Conservation (phyloP, 2,797 vertebrate species). For the Siniperca scherzeri region DNA sequence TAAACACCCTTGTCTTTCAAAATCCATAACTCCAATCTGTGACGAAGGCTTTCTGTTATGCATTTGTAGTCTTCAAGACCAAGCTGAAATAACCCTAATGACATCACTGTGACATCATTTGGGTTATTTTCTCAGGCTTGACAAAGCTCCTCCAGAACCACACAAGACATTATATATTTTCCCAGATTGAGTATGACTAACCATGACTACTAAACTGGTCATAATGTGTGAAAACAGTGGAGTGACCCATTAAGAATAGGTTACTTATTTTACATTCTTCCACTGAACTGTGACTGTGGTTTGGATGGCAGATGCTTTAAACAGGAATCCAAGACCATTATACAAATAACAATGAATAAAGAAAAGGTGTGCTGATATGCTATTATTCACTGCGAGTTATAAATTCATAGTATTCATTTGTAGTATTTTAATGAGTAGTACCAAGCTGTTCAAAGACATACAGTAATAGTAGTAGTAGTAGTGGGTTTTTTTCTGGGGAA, state of each 20-base stretch:
- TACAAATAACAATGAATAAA: neutral
- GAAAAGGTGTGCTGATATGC: neutral
- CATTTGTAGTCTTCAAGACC: neutral
- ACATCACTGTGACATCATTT: neutral
- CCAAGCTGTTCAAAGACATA: neutral
- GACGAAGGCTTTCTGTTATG: neutral
- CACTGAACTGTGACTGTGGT: neutral
- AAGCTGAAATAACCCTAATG: neutral
- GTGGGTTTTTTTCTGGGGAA: neutral
- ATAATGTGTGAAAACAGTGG: neutral
- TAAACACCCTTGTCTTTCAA: neutral
- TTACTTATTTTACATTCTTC: conserved; percentile 10
- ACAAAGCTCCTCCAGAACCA: neutral
- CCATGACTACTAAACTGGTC: neutral
- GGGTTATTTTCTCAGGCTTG: neutral
- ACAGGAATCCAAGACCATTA: neutral
- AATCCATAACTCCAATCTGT: neutral
- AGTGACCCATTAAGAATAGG: neutral
- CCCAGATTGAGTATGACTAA: neutral
- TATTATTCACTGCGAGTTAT: neutral
- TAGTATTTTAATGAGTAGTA: neutral
- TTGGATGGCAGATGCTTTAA: neutral
- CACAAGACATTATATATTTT: no score
- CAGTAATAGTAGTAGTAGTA: neutral
- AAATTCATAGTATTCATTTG: neutral